Evolutionary conservation across 23 tunicate genomes (phyloP), one percentile per base, ranked within the genome.

Genomic region (Pegea sp.): DNA sequence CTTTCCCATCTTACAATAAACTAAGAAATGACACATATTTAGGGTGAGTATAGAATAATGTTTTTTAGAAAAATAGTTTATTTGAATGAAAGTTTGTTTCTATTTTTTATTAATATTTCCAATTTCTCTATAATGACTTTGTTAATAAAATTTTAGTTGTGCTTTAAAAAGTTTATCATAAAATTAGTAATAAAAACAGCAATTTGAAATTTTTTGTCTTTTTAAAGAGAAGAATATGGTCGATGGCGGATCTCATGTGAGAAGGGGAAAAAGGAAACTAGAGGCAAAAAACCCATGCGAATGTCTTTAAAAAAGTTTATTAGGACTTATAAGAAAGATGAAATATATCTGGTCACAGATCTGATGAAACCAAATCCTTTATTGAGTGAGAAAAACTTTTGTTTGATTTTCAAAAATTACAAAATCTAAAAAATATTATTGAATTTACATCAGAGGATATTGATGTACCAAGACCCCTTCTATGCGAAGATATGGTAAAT

Each of bases 1-100:
- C 53, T 24, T 75, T 66, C 44, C 68, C 68, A 5, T 46, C 56
- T 23, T 75, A 26, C 30, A 20, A 67, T 5, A 67, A 33, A 5
- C 67, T 65, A 64, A 61, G 42, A 54, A 54, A 52, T 32, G 86
- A 75, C 31, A 59, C 26, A 6, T 61, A 66, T 61, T 42, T 75
- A 23, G 34, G 34, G 86, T 75, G 31, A 75, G 86, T n/a, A n/a
- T n/a, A n/a, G n/a, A n/a, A n/a, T n/a, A n/a, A n/a, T n/a, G n/a
- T n/a, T n/a, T n/a, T n/a, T n/a, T n/a, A n/a, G n/a, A n/a, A n/a
- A n/a, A n/a, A n/a, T n/a, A n/a, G n/a, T n/a, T n/a, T n/a, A n/a
- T n/a, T n/a, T n/a, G n/a, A n/a, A n/a, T n/a, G n/a, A n/a, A n/a
- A n/a, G n/a, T n/a, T n/a, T n/a, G n/a, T n/a, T n/a, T n/a, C n/a